These are phyloP conservation scores for Acrocyrtus sp. DNA, from an alignment of 2,888 invertebrate genomes.

Conservation along the genomic window DNA sequence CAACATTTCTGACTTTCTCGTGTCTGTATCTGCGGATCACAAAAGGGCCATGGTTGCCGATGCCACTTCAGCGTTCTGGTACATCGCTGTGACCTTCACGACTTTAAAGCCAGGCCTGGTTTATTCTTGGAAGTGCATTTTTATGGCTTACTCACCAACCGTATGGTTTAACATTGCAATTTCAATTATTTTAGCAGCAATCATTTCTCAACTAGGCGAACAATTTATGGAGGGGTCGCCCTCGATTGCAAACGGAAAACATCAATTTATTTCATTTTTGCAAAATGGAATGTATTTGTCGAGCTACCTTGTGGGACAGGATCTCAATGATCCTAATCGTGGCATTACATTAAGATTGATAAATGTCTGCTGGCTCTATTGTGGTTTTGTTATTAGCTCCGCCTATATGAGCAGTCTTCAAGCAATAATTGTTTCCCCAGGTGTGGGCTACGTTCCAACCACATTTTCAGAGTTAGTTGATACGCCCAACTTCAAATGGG, in stretches of 20 bases:
- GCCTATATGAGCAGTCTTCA: conserved; percentile 8
- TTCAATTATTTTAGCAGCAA: background rate
- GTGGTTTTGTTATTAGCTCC: conserved; percentile 15
- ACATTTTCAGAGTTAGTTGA: conserved; percentile 3
- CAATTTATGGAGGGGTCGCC: background rate
- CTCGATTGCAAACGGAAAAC: too few relatives aligned
- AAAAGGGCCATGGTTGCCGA: conserved; percentile 8
- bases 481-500: background rate
- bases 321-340: background rate
- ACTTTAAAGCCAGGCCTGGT: background rate
- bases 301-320: conserved; percentile 13
- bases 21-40: conserved; percentile 7
- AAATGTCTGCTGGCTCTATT: conserved; percentile 2
- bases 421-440: conserved; percentile 16
- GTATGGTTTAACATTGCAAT: background rate
- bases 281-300: background rate
- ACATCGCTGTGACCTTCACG: conserved; percentile 6
- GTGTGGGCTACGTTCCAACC: background rate
- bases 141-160: conserved; percentile 4
- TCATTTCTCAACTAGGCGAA: background rate
- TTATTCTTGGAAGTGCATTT: conserved; percentile 24
- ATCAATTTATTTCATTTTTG: background rate
- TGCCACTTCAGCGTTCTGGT: background rate
- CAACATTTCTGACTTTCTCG: conserved; percentile 12
- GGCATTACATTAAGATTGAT: background rate